Evolutionary conservation across 2,113 vertebrate genomes (phyloP).

Genomic region (Bubo bubo): DNA sequence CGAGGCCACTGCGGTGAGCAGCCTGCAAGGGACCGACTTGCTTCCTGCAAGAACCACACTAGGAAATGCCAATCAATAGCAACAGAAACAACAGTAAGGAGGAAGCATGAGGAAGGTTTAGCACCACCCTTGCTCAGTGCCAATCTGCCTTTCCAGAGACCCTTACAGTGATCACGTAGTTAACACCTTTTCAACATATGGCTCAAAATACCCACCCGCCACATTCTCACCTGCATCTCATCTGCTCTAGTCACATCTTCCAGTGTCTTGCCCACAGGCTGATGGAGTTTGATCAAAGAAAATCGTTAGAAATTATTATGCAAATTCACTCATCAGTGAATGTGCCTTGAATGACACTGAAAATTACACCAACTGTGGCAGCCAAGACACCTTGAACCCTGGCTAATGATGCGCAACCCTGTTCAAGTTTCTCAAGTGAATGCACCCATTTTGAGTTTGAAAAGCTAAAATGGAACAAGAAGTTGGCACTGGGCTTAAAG

Average conservation of each 20-base stretch:
- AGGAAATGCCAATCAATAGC: neutral
- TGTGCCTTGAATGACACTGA: neutral
- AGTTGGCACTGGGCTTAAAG: neutral
- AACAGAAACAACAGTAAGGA: neutral
- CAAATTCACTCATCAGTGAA: neutral
- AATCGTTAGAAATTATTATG: neutral
- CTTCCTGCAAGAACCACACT: neutral
- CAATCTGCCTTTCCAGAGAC: neutral
- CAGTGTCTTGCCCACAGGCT: neutral
- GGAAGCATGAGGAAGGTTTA: neutral
- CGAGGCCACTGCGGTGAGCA: neutral
- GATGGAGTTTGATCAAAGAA: neutral
- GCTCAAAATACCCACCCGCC: neutral
- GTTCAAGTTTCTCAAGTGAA: neutral
- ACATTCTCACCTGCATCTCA: neutral
- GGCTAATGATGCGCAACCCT: neutral
- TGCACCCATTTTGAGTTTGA: neutral
- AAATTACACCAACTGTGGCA: neutral
- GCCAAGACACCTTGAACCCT: neutral
- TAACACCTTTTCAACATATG: neutral
- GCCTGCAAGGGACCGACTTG: neutral
- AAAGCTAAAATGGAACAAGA: neutral
- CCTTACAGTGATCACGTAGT: rapidly evolving
- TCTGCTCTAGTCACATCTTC: neutral
- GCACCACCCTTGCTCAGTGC: neutral